Conservation (phyloP, 2,888 invertebrate species). For the Caenorhabditis plicata region DNA sequence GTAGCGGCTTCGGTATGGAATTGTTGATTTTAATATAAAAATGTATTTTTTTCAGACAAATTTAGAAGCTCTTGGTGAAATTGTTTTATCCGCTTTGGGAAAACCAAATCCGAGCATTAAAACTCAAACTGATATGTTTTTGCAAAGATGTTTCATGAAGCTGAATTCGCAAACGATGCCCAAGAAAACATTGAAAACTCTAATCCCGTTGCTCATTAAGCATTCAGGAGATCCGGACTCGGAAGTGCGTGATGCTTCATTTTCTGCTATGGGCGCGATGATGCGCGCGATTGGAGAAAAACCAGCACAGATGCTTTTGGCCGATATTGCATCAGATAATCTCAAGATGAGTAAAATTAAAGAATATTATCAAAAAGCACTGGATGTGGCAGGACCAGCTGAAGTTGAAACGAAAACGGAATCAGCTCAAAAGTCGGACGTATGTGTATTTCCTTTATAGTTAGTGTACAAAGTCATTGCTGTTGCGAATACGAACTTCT, state of each 20-base stretch:
- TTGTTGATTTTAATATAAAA: too few relatives aligned
- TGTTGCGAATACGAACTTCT: too few relatives aligned
- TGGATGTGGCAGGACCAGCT: constrained; percentile 34
- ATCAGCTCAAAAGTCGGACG: constrained; percentile 43
- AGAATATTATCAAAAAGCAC: constrained; percentile 86
- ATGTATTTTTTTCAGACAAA: too few relatives aligned
- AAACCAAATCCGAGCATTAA: constrained; percentile 69
- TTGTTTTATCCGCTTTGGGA: constrained; percentile 79
- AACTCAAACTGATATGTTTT: constrained; percentile 66
- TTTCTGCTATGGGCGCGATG: constrained; percentile 88
- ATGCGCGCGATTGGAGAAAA: constrained; percentile 92
- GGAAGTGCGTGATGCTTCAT: constrained; percentile 85
- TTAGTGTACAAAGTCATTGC: background rate
- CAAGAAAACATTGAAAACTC: constrained; percentile 69
- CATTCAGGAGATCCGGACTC: constrained; percentile 75
- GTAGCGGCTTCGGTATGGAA: constrained; percentile 26
- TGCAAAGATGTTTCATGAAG: constrained; percentile 41
- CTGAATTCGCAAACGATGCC: constrained; percentile 64
- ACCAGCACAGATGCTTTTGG: constrained; percentile 70
- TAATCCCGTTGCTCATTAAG: constrained; percentile 60
- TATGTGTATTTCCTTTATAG: constrained; percentile 26
- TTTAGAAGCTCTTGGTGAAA: constrained; percentile 73
- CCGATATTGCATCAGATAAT: constrained; percentile 49
- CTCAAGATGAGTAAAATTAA: constrained; percentile 46
- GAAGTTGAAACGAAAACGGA: constrained; percentile 50